A percentile compares a stretch with the other conserved stretches of the same genome.
phyloP scores from a whole-genome alignment of 2,113 vertebrate species.

The Clarias magur region DNA sequence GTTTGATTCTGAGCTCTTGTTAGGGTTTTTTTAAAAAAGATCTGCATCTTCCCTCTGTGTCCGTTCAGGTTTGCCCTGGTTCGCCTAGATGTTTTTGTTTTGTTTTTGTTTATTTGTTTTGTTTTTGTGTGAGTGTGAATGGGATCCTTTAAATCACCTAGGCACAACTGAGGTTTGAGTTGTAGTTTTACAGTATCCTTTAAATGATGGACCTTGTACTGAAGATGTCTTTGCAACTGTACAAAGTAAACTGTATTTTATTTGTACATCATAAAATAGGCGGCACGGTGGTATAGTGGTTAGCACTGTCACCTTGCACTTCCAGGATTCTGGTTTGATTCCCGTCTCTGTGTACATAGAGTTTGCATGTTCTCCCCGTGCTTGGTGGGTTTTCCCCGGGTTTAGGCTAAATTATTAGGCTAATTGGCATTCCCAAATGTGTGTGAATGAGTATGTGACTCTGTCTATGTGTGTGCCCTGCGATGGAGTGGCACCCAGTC shows the following conservation, averaged over 20 bases:
- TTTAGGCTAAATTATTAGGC: too few relatives aligned
- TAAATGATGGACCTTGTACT: neutral
- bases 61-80: neutral
- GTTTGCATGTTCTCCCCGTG: too few relatives aligned
- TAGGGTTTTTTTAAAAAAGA: neutral
- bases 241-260: neutral
- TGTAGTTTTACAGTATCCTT: neutral
- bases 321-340: too few relatives aligned
- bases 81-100: too few relatives aligned
- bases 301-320: too few relatives aligned
- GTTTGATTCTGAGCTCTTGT: neutral
- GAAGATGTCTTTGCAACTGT: neutral
- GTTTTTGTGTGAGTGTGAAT: neutral
- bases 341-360: too few relatives aligned
- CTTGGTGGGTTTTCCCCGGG: too few relatives aligned
- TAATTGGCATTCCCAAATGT: too few relatives aligned
- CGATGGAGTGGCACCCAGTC: too few relatives aligned
- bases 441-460: too few relatives aligned
- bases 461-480: too few relatives aligned
- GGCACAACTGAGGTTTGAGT: neutral
- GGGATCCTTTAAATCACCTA: neutral
- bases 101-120: neutral
- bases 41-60: neutral
- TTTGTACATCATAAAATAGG: neutral
- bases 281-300: too few relatives aligned